phyloP scores from a whole-genome alignment of 2,113 vertebrate species.

The Micronisus gabar region DNA sequence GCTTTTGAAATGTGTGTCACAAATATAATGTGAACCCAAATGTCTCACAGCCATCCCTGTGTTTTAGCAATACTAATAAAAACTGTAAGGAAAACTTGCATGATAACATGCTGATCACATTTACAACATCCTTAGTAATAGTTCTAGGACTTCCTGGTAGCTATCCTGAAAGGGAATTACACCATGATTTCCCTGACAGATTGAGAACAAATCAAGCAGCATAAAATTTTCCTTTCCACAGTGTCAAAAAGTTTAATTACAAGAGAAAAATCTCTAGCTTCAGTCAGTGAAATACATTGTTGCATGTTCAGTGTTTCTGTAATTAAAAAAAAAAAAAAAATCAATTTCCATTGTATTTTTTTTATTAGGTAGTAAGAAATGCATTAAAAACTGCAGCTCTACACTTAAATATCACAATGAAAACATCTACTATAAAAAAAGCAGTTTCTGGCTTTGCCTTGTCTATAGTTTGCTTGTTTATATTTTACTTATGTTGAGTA shows the following conservation, averaged over 20 bases:
- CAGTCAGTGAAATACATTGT: background rate
- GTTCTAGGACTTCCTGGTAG: background rate
- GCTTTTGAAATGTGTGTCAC: background rate
- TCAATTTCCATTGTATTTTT: constrained; percentile 27
- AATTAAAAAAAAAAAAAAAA: background rate
- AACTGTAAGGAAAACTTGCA: background rate
- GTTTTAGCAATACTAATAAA: background rate
- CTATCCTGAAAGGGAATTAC: background rate
- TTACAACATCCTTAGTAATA: background rate
- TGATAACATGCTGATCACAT: background rate
- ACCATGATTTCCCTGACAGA: background rate
- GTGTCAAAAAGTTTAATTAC: background rate
- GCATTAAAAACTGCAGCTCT: background rate
- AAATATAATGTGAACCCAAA: background rate
- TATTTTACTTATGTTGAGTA: background rate
- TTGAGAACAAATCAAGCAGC: background rate
- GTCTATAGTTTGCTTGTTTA: background rate
- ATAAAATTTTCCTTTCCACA: background rate
- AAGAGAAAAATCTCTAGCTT: background rate
- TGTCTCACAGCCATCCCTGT: background rate
- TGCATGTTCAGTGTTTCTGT: background rate
- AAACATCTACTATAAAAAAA: background rate
- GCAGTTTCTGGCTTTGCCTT: background rate
- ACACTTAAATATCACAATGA: background rate
- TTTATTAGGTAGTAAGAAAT: constrained; percentile 19